These are phyloP conservation scores for Cynocephalus volans DNA, from an alignment of 2,113 vertebrate species.

Conservation along the genomic window DNA sequence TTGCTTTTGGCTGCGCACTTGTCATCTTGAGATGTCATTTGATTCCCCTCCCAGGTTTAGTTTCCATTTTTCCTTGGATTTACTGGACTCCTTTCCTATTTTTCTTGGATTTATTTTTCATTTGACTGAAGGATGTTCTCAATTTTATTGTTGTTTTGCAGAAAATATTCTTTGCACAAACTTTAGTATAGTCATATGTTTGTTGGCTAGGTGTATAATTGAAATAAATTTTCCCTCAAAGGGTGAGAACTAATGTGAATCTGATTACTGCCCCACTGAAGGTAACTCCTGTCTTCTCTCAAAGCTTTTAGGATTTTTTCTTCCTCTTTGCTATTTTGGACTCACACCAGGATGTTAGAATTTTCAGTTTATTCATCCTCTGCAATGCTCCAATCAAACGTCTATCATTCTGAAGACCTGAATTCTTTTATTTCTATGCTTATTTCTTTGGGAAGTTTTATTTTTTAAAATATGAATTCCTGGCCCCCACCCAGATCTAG, in stretches of 20 bases:
- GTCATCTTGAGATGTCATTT: conserved; percentile 51
- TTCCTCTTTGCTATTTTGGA: not conserved
- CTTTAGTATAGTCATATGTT: not conserved
- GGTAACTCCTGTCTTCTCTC: not conserved
- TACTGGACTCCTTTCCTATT: conserved; percentile 38
- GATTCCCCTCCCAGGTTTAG: conserved; percentile 10
- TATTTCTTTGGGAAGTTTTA: not conserved
- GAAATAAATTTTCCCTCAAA: conserved; percentile 41
- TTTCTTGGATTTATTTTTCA: conserved; percentile 77
- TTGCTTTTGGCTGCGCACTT: not conserved
- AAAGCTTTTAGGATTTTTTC: conserved; percentile 28
- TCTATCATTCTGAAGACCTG: not conserved
- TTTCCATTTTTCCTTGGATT: conserved; percentile 58
- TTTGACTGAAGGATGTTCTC: conserved; percentile 63
- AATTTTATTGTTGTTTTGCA: conserved; percentile 55
- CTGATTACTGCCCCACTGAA: conserved; percentile 37
- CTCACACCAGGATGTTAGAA: not conserved
- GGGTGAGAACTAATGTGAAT: not conserved
- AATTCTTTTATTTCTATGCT: conserved; percentile 9
- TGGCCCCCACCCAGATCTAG: not conserved
- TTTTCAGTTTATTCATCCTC: not conserved
- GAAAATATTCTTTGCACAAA: conserved; percentile 53
- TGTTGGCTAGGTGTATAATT: not conserved
- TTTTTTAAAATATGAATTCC: not conserved
- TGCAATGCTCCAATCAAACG: not conserved